Base-by-base conservation (phyloP, 2,888 invertebrate genomes). In the Acrobasis repandana region DNA sequence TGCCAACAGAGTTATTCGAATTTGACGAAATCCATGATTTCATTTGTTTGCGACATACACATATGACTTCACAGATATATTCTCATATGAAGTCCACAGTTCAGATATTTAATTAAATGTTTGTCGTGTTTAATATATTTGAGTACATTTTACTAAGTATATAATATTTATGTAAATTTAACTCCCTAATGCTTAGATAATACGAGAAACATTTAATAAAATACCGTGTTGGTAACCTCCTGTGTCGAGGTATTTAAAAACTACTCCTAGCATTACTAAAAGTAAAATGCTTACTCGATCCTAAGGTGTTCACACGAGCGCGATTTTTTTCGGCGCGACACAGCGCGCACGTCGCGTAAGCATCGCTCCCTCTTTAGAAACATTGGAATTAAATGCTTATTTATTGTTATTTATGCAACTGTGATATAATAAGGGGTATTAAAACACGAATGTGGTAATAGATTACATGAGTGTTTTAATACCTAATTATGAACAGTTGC, bases 251-350 rank as follows among this genome's bases (percentile, higher is more conserved):
- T 38, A n/a, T n/a, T 43, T 14, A 43, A 59, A 28, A 60, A 43
- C 59, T 50, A 58, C 48, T 54, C 46, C 49, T 65, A 62, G 61
- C 63, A 61, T 67, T 61, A 58, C 63, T 67, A 68, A 49, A 63
- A 28, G 57, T 67, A 61, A 66, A 66, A 69, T 65, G 63, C 66
- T 62, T 62, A 64, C 62, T 11, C 58, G 58, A 58, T 62, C 58
- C 28, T 28, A n/a, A n/a, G n/a, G n/a, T n/a, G n/a, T n/a, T n/a
- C n/a, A n/a, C n/a, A n/a, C n/a, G n/a, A n/a, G n/a, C n/a, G n/a
- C n/a, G n/a, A n/a, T n/a, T n/a, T n/a, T n/a, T n/a, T n/a, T n/a
- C n/a, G n/a, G n/a, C n/a, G n/a, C n/a, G n/a, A n/a, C n/a, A n/a
- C n/a, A n/a, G n/a, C n/a, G n/a, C n/a, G n/a, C n/a, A n/a, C n/a